Evolutionary conservation across 2,888 invertebrate genomes (phyloP).

Genomic region (Oeneis ivallda): DNA sequence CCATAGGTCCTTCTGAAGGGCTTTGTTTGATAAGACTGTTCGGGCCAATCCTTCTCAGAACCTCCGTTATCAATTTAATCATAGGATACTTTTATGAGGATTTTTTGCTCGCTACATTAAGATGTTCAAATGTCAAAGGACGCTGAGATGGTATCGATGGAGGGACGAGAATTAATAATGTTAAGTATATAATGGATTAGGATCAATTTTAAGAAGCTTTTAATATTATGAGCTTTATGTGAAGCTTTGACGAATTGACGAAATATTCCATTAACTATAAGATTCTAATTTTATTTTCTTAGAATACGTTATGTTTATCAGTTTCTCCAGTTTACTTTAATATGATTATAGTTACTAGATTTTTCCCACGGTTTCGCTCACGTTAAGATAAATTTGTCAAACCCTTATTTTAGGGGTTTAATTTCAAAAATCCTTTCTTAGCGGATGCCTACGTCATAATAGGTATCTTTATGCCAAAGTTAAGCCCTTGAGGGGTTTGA

Average conservation of each 20-base stretch:
- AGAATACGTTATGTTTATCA: background rate
- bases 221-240: constrained; percentile 23
- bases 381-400: no score
- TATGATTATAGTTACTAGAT: background rate
- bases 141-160: constrained; percentile 47
- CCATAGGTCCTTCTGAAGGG: constrained; percentile 57
- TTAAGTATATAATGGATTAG: constrained; percentile 51
- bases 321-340: background rate
- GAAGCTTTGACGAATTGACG: constrained; percentile 8
- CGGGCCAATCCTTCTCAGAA: constrained; percentile 61
- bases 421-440: no score
- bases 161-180: constrained; percentile 58
- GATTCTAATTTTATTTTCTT: constrained; percentile 13
- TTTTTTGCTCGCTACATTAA: constrained; percentile 42
- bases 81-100: constrained; percentile 54
- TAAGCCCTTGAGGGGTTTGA: no score
- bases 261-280: constrained; percentile 11
- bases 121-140: constrained; percentile 49
- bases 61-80: constrained; percentile 70
- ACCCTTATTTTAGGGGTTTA: no score
- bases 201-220: constrained; percentile 33
- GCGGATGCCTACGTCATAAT: no score
- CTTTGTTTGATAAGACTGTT: constrained; percentile 68
- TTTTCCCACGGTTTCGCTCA: no score
- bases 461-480: no score